Conservation (phyloP, 2,888 invertebrate genomes). For the Ophraella communa region DNA sequence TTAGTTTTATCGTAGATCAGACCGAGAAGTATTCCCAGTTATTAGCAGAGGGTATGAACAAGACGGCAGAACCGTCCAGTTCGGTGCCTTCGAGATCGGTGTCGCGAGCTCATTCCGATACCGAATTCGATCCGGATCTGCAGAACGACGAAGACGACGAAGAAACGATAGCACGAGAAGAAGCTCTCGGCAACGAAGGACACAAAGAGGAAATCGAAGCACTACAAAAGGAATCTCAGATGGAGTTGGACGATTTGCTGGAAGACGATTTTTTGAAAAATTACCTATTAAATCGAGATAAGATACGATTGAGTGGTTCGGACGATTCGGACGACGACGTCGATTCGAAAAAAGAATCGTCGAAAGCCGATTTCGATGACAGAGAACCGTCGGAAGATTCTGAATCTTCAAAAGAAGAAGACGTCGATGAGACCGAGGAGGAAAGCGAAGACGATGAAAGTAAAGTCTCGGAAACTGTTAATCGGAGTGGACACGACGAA, state of each 20-base stretch:
- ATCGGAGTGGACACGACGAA: constrained; percentile 55
- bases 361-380: constrained; percentile 70
- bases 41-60: constrained; percentile 84
- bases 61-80: constrained; percentile 61
- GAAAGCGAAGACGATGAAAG: constrained; percentile 47
- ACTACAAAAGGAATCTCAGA: constrained; percentile 86
- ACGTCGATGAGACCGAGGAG: constrained; percentile 51
- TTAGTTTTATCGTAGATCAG: constrained; percentile 97
- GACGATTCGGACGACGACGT: constrained; percentile 48
- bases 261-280: constrained; percentile 79
- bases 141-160: constrained; percentile 86
- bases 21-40: constrained; percentile 96
- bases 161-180: constrained; percentile 90
- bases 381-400: constrained; percentile 61
- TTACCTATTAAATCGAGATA: constrained; percentile 74
- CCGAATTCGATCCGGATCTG: constrained; percentile 83
- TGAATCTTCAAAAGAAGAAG: constrained; percentile 46
- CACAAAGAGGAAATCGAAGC: constrained; percentile 79
- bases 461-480: constrained; percentile 45
- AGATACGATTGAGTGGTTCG: constrained; percentile 61
- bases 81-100: constrained; percentile 62
- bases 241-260: constrained; percentile 87
- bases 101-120: constrained; percentile 63
- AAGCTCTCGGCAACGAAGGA: constrained; percentile 65
- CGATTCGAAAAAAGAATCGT: constrained; percentile 48